phyloP scores from a whole-genome alignment of 2,888 invertebrate genomes.

The Papilio gigon region DNA sequence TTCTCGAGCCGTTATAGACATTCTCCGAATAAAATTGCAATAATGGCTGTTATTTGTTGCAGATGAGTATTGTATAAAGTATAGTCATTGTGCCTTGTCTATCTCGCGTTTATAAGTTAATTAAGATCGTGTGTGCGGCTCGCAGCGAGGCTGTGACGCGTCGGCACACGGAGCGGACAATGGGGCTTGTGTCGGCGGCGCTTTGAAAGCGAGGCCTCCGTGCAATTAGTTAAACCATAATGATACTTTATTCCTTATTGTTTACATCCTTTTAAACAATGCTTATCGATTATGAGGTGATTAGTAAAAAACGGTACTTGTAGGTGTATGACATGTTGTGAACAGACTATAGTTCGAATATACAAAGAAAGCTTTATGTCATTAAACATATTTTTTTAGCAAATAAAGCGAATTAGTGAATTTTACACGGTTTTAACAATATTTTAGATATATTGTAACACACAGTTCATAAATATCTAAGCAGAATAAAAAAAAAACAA shows the following conservation, averaged over 20 bases:
- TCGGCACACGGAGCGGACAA: conserved; percentile 58
- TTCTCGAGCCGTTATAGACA: conserved; percentile 4
- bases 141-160: conserved; percentile 58
- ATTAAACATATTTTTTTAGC: background rate
- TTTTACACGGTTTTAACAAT: too few species aligned
- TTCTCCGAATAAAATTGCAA: conserved; percentile 1
- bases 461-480: too few species aligned
- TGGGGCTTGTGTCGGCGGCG: conserved; percentile 65
- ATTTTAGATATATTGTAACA: too few species aligned
- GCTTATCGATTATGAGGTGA: conserved; percentile 30
- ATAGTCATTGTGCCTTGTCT: conserved; percentile 57
- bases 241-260: conserved; percentile 52
- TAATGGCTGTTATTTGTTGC: conserved; percentile 34
- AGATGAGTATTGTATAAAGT: conserved; percentile 44
- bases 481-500: background rate
- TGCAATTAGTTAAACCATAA: conserved; percentile 60
- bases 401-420: background rate
- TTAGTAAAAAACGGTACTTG: background rate
- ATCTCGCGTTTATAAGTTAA: conserved; percentile 67
- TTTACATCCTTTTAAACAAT: conserved; percentile 41
- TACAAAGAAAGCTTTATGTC: background rate
- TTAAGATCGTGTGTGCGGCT: conserved; percentile 65
- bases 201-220: conserved; percentile 64
- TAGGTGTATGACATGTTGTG: background rate
- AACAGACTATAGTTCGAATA: background rate